phyloP scores from a whole-genome alignment of 1,140 invertebrate genomes.

The Carcinoscorpius rotundicauda region DNA sequence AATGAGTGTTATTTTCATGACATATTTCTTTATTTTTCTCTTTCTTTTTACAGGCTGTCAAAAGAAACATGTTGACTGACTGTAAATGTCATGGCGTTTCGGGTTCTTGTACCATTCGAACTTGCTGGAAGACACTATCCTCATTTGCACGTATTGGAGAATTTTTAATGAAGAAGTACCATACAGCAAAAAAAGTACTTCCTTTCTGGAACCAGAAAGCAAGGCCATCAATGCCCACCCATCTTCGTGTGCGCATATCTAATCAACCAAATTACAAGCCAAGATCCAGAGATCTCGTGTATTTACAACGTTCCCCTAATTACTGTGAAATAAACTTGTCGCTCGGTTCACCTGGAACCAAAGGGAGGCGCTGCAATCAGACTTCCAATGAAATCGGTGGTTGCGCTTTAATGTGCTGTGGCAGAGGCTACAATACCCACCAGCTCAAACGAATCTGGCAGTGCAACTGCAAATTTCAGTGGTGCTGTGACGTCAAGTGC shows the following conservation, averaged over 20 bases:
- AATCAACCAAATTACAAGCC: constrained; percentile 35
- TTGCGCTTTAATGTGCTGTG: constrained; percentile 50
- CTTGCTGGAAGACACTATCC: constrained; percentile 82
- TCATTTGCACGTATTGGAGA: constrained; percentile 33
- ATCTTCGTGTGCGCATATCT: constrained; percentile 4
- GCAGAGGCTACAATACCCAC: constrained; percentile 33
- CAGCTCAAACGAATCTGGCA: constrained; percentile 27
- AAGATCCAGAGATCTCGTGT: constrained; percentile 72
- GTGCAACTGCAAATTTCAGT: constrained; percentile 49
- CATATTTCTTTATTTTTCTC: no score
- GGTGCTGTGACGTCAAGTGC: constrained; percentile 50
- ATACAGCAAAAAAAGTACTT: constrained; percentile 28
- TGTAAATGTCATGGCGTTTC: constrained; percentile 97
- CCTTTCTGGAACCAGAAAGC: constrained; percentile 1
- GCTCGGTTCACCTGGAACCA: constrained; percentile 37
- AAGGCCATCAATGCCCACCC: constrained; percentile 1
- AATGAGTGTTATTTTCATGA: no score
- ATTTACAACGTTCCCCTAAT: constrained; percentile 75
- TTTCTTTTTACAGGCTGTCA: no score
- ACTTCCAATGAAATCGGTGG: constrained; percentile 49
- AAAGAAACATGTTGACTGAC: constrained; percentile 59
- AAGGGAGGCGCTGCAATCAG: constrained; percentile 45
- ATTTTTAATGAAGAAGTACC: constrained; percentile 34
- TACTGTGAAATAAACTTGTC: constrained; percentile 63
- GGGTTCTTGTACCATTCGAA: constrained; percentile 81